Evolutionary conservation across 1,140 invertebrate species (phyloP).

Genomic region (Bombus waltoni): DNA sequence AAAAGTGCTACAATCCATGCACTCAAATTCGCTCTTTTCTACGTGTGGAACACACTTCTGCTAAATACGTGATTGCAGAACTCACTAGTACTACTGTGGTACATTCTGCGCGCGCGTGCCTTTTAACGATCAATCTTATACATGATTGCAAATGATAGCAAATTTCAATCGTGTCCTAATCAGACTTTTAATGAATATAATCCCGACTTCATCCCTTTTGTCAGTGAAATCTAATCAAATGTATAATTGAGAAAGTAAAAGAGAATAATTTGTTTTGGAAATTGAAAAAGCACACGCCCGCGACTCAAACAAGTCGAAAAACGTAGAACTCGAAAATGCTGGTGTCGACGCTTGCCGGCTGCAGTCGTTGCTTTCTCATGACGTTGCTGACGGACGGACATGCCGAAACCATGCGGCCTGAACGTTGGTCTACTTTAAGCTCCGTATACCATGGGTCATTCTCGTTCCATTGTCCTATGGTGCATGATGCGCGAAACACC

Average conservation of each 20-base stretch:
- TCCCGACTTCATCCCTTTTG: not conserved
- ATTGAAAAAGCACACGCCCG: not conserved
- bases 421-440: constrained; percentile 37
- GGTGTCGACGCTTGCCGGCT: constrained; percentile 22
- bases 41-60: constrained; percentile 42
- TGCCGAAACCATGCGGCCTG: constrained; percentile 47
- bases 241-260: not conserved
- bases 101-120: not conserved
- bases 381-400: constrained; percentile 20
- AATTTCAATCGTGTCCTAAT: not conserved
- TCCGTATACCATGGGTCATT: constrained; percentile 12
- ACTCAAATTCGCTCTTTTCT: constrained; percentile 44
- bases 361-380: constrained; percentile 16
- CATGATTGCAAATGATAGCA: too few species aligned
- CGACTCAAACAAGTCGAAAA: not conserved
- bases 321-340: constrained; percentile 40
- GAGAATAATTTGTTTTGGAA: not conserved
- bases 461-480: constrained; percentile 17
- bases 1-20: constrained; percentile 61
- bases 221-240: not conserved
- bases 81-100: constrained; percentile 39
- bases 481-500: constrained; percentile 18
- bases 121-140: not conserved
- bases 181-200: too few species aligned
- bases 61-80: constrained; percentile 51